Evolutionary conservation across 2,888 invertebrate genomes (phyloP).

Genomic region (Agrotis ipsilon): DNA sequence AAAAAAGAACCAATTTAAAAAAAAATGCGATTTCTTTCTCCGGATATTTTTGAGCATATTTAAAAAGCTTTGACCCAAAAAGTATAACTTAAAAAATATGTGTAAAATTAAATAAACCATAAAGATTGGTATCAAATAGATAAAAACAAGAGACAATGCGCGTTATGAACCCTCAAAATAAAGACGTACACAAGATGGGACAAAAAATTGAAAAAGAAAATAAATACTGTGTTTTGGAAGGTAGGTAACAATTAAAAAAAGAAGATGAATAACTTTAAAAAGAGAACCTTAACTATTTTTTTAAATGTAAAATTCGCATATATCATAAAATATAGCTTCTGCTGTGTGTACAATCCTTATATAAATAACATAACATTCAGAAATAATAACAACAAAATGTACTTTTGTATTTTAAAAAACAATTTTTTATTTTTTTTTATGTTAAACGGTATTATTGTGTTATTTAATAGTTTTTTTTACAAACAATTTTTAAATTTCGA

Average conservation of each 20-base stretch:
- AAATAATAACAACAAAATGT: slow-evolving; percentile 65
- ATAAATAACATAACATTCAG: slow-evolving; percentile 61
- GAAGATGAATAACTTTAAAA: background rate
- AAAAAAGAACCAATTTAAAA: too few relatives aligned
- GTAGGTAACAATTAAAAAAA: background rate
- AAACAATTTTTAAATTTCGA: background rate
- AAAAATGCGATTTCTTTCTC: background rate
- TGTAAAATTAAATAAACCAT: slow-evolving; percentile 20
- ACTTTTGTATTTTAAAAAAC: slow-evolving; percentile 26
- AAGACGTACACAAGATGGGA: slow-evolving; percentile 70
- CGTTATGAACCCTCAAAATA: slow-evolving; percentile 69
- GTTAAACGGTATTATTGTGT: slow-evolving; percentile 8
- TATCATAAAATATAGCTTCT: slow-evolving; percentile 40
- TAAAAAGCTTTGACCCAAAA: slow-evolving; percentile 6
- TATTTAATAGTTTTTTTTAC: slow-evolving; percentile 11
- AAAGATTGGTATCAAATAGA: slow-evolving; percentile 24
- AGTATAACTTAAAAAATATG: slow-evolving; percentile 35
- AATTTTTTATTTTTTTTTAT: slow-evolving; percentile 8
- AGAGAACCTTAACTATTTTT: slow-evolving; percentile 15
- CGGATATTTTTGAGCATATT: slow-evolving; percentile 8
- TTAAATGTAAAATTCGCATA: slow-evolving; percentile 17
- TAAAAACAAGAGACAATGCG: slow-evolving; percentile 78
- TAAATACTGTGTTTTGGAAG: background rate
- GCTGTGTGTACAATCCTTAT: slow-evolving; percentile 64
- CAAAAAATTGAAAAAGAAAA: slow-evolving; percentile 7